Evolutionary conservation across 2,113 vertebrate species (phyloP).

Genomic region (Narcine bancroftii): DNA sequence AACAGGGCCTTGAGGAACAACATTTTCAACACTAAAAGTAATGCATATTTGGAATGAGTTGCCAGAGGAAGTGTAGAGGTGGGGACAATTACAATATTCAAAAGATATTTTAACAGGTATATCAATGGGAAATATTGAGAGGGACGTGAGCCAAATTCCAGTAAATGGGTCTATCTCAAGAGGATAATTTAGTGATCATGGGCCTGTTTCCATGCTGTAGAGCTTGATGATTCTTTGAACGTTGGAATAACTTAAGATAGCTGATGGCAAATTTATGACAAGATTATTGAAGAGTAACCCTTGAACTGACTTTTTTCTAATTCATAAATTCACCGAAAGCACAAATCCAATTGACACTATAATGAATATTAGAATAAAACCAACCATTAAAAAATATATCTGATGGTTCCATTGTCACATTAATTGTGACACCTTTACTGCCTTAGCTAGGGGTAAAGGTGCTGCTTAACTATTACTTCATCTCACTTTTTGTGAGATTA

Average conservation of each 20-base stretch:
- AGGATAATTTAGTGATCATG: no score
- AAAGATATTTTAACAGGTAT: no score
- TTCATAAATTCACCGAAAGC: background rate
- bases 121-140: no score
- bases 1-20: no score
- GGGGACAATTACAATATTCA: no score
- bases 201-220: no score
- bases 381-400: background rate
- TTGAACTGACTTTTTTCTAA: background rate
- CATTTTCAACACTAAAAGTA: no score
- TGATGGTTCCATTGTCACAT: background rate
- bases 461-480: background rate
- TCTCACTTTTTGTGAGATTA: background rate
- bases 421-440: background rate
- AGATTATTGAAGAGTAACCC: background rate
- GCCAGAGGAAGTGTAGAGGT: no score
- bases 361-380: background rate
- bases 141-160: no score
- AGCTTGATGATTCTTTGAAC: no score
- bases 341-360: background rate
- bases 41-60: no score
- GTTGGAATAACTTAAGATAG: background rate
- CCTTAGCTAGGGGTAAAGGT: background rate
- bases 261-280: background rate
- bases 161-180: no score